phyloP scores from a whole-genome alignment of 2,888 invertebrate species.

The Colletes collaris region DNA sequence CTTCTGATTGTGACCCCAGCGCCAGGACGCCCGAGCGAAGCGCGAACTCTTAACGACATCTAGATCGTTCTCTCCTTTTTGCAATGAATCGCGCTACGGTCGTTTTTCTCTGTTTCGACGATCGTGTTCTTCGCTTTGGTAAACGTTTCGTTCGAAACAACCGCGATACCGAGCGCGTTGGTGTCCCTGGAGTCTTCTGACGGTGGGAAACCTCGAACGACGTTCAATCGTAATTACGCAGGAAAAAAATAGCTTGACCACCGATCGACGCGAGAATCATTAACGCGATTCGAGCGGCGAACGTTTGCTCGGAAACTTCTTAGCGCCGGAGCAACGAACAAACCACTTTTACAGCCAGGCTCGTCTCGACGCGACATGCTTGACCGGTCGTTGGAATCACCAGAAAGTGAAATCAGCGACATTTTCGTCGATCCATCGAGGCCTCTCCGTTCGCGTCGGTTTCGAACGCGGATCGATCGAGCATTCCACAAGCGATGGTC shows the following conservation, averaged over 20 bases:
- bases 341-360: not conserved
- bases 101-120: slow-evolving; percentile 3
- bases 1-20: slow-evolving; percentile 65
- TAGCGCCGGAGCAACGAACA: not conserved
- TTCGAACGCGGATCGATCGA: slow-evolving; percentile 3
- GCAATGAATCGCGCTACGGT: not conserved
- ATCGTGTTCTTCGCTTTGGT: not conserved
- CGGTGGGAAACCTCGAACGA: too few species aligned
- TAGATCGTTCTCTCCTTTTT: slow-evolving; percentile 10
- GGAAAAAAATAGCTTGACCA: too few species aligned
- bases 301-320: too few species aligned
- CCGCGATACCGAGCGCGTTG: too few species aligned
- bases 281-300: too few species aligned
- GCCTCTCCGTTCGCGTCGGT: slow-evolving; percentile 8
- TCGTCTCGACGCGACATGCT: not conserved
- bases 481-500: slow-evolving; percentile 13
- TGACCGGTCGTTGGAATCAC: slow-evolving; percentile 13
- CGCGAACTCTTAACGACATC: slow-evolving; percentile 3
- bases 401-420: slow-evolving; percentile 1
- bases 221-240: too few species aligned
- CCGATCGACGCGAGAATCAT: too few species aligned
- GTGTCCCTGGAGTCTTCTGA: too few species aligned
- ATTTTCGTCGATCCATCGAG: not conserved
- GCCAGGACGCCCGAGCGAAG: slow-evolving; percentile 12
- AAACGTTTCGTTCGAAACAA: too few species aligned